Evolutionary conservation across 2,888 invertebrate genomes (phyloP).

Genomic region (Patella depressa): DNA sequence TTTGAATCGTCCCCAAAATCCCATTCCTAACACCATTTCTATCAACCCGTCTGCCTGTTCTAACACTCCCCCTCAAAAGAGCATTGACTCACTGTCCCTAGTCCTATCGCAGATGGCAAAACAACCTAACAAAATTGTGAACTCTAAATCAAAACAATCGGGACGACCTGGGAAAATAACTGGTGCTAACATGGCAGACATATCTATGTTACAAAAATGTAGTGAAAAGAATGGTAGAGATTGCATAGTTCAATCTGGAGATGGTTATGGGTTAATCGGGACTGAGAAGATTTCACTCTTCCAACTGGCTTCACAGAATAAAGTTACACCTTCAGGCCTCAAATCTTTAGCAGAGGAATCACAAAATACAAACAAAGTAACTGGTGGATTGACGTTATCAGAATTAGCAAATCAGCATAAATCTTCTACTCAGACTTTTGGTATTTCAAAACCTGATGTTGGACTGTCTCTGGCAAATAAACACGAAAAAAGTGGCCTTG

Average conservation of each 20-base stretch:
- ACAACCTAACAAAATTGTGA: background rate
- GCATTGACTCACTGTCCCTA: background rate
- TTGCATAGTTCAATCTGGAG: background rate
- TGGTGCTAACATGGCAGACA: background rate
- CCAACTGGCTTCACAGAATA: constrained; percentile 9
- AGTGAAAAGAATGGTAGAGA: background rate
- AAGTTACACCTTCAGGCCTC: background rate
- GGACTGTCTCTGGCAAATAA: constrained; percentile 21
- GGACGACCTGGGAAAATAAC: background rate
- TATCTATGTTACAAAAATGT: background rate
- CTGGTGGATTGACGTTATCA: constrained; percentile 17
- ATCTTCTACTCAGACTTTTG: background rate
- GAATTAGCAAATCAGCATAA: constrained; percentile 32
- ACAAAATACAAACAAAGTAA: background rate
- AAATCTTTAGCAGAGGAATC: constrained; percentile 28
- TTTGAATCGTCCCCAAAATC: constrained; percentile 6
- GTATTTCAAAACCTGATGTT: background rate
- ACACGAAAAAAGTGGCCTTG: too few relatives aligned
- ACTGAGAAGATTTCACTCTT: constrained; percentile 5
- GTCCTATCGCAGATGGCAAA: background rate
- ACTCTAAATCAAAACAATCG: background rate
- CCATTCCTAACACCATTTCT: background rate
- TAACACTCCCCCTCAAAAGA: background rate
- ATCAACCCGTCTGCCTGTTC: too few relatives aligned
- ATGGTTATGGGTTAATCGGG: background rate